These are phyloP conservation scores for Lagocephalus sceleratus DNA, from an alignment of 2,797 vertebrate species.

Conservation along the genomic window DNA sequence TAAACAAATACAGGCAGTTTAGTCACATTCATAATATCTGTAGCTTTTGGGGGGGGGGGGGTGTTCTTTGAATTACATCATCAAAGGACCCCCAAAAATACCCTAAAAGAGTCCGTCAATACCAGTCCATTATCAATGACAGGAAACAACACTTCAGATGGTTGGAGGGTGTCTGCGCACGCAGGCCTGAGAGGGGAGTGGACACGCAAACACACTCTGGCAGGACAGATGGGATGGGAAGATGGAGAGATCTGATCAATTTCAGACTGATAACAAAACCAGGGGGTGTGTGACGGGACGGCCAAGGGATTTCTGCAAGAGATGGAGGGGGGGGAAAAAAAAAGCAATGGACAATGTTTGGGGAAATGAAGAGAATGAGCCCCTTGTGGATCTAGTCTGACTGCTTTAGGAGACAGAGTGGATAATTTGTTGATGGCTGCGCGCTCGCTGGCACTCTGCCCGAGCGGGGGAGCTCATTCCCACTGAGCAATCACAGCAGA, in stretches of 20 bases:
- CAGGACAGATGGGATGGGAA: slow-evolving; percentile 40
- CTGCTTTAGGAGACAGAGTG: neutral
- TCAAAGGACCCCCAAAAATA: slow-evolving; percentile 24
- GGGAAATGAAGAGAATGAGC: neutral
- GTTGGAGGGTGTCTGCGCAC: neutral
- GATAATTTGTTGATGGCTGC: slow-evolving; percentile 28
- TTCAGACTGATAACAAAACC: neutral
- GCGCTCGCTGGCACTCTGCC: slow-evolving; percentile 43
- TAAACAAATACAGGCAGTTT: no score
- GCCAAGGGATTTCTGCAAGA: slow-evolving; percentile 4
- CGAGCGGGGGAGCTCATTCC: slow-evolving; percentile 45
- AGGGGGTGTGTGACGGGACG: neutral
- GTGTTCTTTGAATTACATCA: slow-evolving; percentile 12
- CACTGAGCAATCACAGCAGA: slow-evolving; percentile 56
- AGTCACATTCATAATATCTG: no score
- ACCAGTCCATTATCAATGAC: neutral
- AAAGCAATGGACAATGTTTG: neutral
- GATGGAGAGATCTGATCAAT: neutral
- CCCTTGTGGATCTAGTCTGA: slow-evolving; percentile 3
- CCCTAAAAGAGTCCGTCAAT: slow-evolving; percentile 23
- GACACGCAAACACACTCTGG: slow-evolving; percentile 40
- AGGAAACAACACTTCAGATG: no score
- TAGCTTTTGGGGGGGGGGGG: slow-evolving; percentile 2
- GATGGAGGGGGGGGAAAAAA: neutral
- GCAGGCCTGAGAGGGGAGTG: slow-evolving; percentile 15